Evolutionary conservation across 2,113 vertebrate genomes (phyloP).

Genomic region (Dromiciops gliroides): DNA sequence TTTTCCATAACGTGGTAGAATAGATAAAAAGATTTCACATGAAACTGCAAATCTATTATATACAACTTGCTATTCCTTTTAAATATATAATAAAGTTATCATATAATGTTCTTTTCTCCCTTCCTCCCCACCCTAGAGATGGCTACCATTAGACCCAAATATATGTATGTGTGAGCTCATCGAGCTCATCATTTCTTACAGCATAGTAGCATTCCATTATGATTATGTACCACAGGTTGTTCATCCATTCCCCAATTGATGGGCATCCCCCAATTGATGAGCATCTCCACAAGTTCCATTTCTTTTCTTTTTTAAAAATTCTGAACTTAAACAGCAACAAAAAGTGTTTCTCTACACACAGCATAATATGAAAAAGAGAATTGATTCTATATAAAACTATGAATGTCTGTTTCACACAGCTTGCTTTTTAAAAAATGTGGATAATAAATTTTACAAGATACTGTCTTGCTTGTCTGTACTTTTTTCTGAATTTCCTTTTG

Average conservation of each 20-base stretch:
- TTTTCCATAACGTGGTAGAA: background rate
- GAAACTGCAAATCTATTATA: background rate
- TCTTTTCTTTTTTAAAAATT: background rate
- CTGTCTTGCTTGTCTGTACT: background rate
- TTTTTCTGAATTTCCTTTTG: background rate
- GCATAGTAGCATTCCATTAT: background rate
- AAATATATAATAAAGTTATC: background rate
- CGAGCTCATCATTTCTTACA: background rate
- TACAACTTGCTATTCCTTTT: background rate
- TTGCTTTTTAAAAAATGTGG: background rate
- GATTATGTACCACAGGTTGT: background rate
- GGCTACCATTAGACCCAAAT: too few species aligned
- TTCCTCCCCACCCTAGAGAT: too few species aligned
- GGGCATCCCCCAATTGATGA: too few species aligned
- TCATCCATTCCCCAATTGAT: background rate
- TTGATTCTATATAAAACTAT: background rate
- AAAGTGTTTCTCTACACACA: background rate
- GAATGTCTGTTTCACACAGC: background rate
- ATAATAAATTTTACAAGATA: background rate
- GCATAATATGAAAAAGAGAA: background rate
- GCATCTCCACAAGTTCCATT: background rate
- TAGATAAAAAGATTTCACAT: background rate
- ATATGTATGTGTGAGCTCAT: too few species aligned
- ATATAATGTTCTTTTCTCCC: background rate
- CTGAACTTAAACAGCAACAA: background rate